Evolutionary conservation across 2,113 vertebrate genomes (phyloP), one percentile per base, ranked within the genome.

Genomic region (Syrrhaptes paradoxus): DNA sequence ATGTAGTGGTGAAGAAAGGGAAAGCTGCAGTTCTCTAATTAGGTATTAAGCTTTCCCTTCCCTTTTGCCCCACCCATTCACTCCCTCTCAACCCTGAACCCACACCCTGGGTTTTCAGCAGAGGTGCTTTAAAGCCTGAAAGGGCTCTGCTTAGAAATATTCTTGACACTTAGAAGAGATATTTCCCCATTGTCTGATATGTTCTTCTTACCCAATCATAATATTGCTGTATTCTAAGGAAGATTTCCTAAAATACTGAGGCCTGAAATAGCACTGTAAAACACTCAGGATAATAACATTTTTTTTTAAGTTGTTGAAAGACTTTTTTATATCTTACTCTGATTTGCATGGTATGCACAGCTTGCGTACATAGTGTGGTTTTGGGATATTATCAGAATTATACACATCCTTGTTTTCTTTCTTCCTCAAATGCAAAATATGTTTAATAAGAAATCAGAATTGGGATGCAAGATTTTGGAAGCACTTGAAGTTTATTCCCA

Each of bases 1-100:
- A 5, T 67, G 20, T n/a, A 82, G 49, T 48, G 26, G 17, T 25
- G 34, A 86, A 92, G 49, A 80, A 71, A 80, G 34, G 17, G 10
- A 84, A 63, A 77, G 74, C 17, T 89, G 74, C n/a, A 83, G 78
- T 55, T 94, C n/a, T 61, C 38, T 84, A 71, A 82, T 41, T 83
- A 57, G 21, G 22, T 62, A 71, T 74, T 77, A 83, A 63, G 16
- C 43, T 81, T 83, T 77, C 26, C 67, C 26, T 68, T 75, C 11
- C 10, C 26, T 93, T 75, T 36, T 91, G n/a, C 25, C 25, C 28
- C 46, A 68, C 18, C 16, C 2, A 0, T 57, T 90, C 6, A 0
- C 38, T 86, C 52, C 17, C 9, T 87, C 51, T 20, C n/a, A 80
- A 5, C 7, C 17, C 20, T 58, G 91, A 91, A 93, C 7, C 9